phyloP scores from a whole-genome alignment of 2,113 vertebrate genomes.

The Leptobrachium ailaonicum region DNA sequence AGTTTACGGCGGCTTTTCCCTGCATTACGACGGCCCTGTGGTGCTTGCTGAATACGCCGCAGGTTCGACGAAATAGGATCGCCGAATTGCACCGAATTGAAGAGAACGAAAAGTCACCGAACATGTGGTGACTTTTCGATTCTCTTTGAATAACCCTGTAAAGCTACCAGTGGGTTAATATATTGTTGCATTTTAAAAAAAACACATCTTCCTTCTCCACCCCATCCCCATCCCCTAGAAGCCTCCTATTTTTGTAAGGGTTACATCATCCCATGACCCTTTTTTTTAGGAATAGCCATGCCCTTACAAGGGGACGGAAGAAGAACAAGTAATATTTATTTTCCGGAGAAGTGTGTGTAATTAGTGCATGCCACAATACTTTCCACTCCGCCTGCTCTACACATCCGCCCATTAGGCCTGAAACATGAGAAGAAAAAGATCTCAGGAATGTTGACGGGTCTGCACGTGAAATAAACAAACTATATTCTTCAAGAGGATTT shows the following conservation, averaged over 20 bases:
- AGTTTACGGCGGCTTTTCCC: no score
- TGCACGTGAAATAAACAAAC: conserved; percentile 42
- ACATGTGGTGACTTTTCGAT: no score
- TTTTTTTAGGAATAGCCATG: neutral
- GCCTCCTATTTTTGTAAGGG: neutral
- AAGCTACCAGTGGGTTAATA: no score
- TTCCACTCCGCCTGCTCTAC: conserved; percentile 28
- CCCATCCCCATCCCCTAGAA: neutral
- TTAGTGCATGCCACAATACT: conserved; percentile 38
- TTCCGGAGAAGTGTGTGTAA: conserved; percentile 39
- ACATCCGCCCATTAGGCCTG: conserved; percentile 40
- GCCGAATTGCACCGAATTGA: no score
- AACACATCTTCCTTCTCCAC: neutral
- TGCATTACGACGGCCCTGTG: no score
- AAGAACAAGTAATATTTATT: conserved; percentile 33
- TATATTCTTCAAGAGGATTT: conserved; percentile 23
- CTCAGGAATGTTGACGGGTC: conserved; percentile 34
- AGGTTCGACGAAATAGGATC: no score
- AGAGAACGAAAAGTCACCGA: no score
- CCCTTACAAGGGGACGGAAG: conserved; percentile 8
- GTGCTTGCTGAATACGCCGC: no score
- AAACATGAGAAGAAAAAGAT: conserved; percentile 40
- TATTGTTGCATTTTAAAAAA: neutral
- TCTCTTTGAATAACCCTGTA: no score
- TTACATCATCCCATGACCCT: conserved; percentile 19